Base-by-base conservation (phyloP, 2,888 invertebrate genomes). In the Xanthostigma xanthostigma region DNA sequence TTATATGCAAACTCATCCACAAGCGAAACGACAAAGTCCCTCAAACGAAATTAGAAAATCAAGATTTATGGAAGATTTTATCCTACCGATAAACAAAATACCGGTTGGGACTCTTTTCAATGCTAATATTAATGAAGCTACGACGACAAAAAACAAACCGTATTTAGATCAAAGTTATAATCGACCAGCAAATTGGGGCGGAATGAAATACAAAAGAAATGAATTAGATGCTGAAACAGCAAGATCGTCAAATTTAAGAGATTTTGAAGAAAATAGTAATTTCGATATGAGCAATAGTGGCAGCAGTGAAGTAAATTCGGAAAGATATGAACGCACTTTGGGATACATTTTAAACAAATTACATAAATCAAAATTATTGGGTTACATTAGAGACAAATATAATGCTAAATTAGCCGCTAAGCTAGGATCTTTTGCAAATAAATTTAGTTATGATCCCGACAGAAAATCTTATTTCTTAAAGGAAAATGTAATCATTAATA, bases 271-370 rank as follows among this genome's bases (percentile, higher is more conserved):
- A 27, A 14, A 45, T 14, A 37, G 35, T 17, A 13, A 37, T 36
- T 37, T 45, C 2, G 38, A 45, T 34, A 11, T 45, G 17, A 38
- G 27, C 27, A 27, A 45, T 38, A 45, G 37, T 45, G 37, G 38
- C 17, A 37, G 12, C 11, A 13, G 37, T 8, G 45, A 42, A 27
- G 8, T 5, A 17, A 42, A 43, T 27, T 14, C 17, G 9, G 48
- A 48, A 42, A 38, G 48, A 12, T 43, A 41, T 43, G 48, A 48
- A 48, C 10, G 48, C 8, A 43, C 42, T 14, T 10, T 48, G 13
- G 27, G 43, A 13, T 48, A 17, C 14, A 48, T 48, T 48, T 43
- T 48, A 27, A 14, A 38, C 37, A 48, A 48, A 42, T 37, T 48
- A 37, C 36, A 42, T n/a, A 48, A 43, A 37, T 11, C 42, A 9